phyloP scores from a whole-genome alignment of 2,797 vertebrate species.

The Poeciliopsis turneri region DNA sequence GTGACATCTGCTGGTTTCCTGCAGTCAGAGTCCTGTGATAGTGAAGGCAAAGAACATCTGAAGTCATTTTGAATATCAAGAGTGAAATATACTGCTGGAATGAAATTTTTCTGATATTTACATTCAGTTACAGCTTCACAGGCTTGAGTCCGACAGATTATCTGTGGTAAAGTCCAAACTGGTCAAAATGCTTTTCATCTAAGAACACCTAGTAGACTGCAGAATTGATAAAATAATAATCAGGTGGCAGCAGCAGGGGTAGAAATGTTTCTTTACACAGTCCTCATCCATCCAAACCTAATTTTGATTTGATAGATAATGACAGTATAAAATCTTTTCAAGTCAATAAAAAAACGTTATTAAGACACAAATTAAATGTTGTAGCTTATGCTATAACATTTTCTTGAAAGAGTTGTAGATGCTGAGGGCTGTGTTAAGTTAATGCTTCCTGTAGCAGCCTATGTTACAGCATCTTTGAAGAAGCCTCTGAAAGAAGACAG shows the following conservation, averaged over 20 bases:
- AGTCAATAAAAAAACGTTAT: not conserved
- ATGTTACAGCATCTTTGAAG: not conserved
- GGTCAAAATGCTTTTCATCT: not conserved
- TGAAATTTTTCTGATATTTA: not conserved
- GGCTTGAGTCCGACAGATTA: not conserved
- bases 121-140: not conserved
- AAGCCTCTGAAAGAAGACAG: not conserved
- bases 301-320: not conserved
- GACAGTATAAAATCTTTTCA: not conserved
- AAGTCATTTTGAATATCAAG: not conserved
- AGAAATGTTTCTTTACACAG: not conserved
- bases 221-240: not conserved
- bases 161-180: not conserved
- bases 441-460: not conserved
- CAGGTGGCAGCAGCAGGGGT: not conserved
- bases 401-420: not conserved
- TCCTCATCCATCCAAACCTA: not conserved
- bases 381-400: not conserved
- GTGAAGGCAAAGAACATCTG: not conserved
- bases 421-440: not conserved
- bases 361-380: not conserved
- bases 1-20: slow-evolving; percentile 77
- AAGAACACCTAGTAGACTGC: not conserved
- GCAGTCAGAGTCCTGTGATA: not conserved
- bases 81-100: not conserved